A percentile compares a stretch with the other conserved stretches of the same genome.
Evolutionary conservation across 23 tunicate genomes (phyloP).

Genomic region (Oikopleura albicans): DNA sequence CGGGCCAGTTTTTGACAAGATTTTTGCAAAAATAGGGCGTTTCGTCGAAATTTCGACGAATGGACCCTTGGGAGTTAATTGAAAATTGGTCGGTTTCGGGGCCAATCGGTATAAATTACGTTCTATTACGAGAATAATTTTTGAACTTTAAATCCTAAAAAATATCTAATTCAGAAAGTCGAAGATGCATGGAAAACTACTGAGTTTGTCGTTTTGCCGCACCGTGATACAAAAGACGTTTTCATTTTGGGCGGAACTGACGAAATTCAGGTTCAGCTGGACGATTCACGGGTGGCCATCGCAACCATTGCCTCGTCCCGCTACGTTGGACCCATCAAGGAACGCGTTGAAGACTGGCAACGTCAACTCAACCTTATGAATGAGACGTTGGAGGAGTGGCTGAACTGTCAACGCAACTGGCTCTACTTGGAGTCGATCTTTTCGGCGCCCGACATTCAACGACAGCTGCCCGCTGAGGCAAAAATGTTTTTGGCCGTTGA

Average conservation of each 20-base stretch:
- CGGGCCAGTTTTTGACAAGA: too few relatives aligned
- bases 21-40: too few relatives aligned
- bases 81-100: too few relatives aligned
- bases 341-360: conserved; percentile 92
- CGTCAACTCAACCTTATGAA: conserved; percentile 82
- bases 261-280: conserved; percentile 88
- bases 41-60: too few relatives aligned
- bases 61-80: too few relatives aligned
- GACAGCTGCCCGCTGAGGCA: conserved; percentile 98
- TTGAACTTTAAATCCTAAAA: too few relatives aligned
- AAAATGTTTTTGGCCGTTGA: conserved; percentile 98
- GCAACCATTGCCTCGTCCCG: conserved; percentile 84
- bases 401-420: conserved; percentile 96
- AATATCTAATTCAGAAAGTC: too few relatives aligned
- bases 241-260: conserved; percentile 95
- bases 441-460: conserved; percentile 97
- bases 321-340: conserved; percentile 89
- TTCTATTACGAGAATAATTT: too few relatives aligned
- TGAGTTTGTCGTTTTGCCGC: conserved; percentile 74
- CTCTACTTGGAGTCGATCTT: conserved; percentile 94
- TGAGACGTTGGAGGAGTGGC: conserved; percentile 96
- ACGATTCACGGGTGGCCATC: conserved; percentile 78
- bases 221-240: conserved; percentile 95
- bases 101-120: too few relatives aligned
- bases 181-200: conserved; percentile 89